Evolutionary conservation across 2,888 invertebrate genomes (phyloP).

Genomic region (Hirtodrosophila confusa): DNA sequence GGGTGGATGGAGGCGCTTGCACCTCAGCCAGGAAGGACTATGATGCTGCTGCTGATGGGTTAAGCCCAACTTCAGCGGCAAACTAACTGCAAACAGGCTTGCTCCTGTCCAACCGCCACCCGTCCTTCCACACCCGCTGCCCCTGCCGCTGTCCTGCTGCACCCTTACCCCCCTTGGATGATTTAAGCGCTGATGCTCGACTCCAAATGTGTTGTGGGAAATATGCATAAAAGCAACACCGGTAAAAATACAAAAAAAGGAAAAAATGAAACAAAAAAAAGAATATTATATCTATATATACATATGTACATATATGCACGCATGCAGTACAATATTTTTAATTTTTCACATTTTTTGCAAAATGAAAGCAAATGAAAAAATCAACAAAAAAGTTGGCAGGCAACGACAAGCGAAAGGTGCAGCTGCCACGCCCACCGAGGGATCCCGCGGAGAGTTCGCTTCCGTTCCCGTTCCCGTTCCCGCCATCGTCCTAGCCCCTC

Average conservation of each 20-base stretch:
- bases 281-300: conserved; percentile 10
- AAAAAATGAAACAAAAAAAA: conserved; percentile 21
- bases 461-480: background rate
- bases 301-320: conserved; percentile 41
- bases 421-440: conserved; percentile 44
- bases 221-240: conserved; percentile 74
- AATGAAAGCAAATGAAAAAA: conserved; percentile 6
- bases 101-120: conserved; percentile 22
- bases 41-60: conserved; percentile 62
- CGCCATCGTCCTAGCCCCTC: background rate
- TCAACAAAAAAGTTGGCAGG: conserved; percentile 35
- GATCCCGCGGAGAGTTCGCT: conserved; percentile 46
- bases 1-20: conserved; percentile 12
- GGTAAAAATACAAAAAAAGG: conserved; percentile 22
- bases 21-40: conserved; percentile 38
- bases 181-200: conserved; percentile 71
- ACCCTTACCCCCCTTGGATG: conserved; percentile 42
- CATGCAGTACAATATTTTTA: conserved; percentile 67
- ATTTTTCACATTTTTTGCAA: conserved; percentile 70
- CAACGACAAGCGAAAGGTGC: conserved; percentile 55
- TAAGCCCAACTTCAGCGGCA: conserved; percentile 72
- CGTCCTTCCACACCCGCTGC: background rate
- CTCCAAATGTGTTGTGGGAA: conserved; percentile 78
- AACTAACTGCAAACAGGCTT: conserved; percentile 67
- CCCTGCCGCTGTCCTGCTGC: background rate